These are phyloP conservation scores for Drosophila subsilvestris DNA, from an alignment of 2,888 invertebrate genomes.

Conservation along the genomic window DNA sequence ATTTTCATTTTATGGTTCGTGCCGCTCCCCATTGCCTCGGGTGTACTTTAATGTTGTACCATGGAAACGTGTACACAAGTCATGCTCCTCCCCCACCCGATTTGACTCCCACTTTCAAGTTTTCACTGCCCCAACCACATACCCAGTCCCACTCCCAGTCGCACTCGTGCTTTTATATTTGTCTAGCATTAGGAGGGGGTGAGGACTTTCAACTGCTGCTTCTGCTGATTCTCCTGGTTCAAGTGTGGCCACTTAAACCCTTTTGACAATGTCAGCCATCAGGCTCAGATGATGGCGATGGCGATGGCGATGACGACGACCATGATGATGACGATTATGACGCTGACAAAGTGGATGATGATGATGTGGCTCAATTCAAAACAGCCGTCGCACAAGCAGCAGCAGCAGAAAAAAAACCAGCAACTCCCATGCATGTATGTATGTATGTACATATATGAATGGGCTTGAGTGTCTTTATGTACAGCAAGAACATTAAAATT, in stretches of 20 bases:
- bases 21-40: constrained; percentile 30
- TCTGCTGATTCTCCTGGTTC: constrained; percentile 52
- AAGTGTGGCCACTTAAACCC: constrained; percentile 77
- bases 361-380: constrained; percentile 70
- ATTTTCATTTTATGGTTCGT: constrained; percentile 37
- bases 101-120: constrained; percentile 13
- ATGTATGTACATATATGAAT: constrained; percentile 13
- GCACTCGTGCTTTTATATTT: constrained; percentile 44
- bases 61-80: constrained; percentile 49
- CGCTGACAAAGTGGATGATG: constrained; percentile 56
- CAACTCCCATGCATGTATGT: constrained; percentile 24
- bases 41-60: constrained; percentile 55
- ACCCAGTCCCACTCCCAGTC: not conserved
- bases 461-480: not conserved
- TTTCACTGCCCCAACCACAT: not conserved
- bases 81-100: constrained; percentile 48
- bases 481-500: constrained; percentile 34
- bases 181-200: constrained; percentile 58
- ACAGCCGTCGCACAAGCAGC: constrained; percentile 49
- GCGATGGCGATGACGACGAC: constrained; percentile 34
- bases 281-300: constrained; percentile 56
- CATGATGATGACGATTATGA: constrained; percentile 37
- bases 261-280: constrained; percentile 78
- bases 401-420: constrained; percentile 4
- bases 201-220: constrained; percentile 54